These are phyloP conservation scores for Coenonympha glycerion DNA, from an alignment of 2,888 invertebrate genomes.

Conservation along the genomic window DNA sequence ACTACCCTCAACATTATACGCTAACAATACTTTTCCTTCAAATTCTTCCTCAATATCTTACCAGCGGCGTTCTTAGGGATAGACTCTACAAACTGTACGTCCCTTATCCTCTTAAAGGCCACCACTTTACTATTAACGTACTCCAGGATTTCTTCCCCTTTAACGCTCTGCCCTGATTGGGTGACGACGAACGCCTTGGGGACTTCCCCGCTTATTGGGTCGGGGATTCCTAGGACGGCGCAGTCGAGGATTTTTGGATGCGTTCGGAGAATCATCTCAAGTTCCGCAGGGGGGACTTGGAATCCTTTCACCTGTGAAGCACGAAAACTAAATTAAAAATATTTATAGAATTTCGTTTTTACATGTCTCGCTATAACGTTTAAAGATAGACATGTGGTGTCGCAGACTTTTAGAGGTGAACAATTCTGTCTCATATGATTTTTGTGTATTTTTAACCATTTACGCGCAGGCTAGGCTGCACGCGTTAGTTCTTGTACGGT, in stretches of 20 bases:
- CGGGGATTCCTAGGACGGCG: constrained; percentile 88
- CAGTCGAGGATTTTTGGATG: constrained; percentile 87
- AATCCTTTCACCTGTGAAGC: constrained; percentile 76
- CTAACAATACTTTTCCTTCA: constrained; percentile 65
- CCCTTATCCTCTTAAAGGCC: constrained; percentile 81
- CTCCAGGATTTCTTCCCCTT: constrained; percentile 77
- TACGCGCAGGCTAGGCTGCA: too few species aligned
- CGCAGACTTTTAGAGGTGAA: too few species aligned
- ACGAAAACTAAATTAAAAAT: neutral
- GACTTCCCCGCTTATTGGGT: constrained; percentile 82
- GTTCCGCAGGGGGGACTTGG: constrained; percentile 92
- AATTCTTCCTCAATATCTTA: constrained; percentile 82
- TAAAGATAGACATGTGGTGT: too few species aligned
- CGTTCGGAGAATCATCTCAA: constrained; percentile 83
- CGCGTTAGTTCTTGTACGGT: too few species aligned
- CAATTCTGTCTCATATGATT: too few species aligned
- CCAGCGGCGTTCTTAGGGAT: constrained; percentile 87
- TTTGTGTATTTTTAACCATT: too few species aligned
- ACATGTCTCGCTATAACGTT: too few species aligned
- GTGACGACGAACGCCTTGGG: constrained; percentile 84
- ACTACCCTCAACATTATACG: too few species aligned
- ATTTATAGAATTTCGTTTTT: too few species aligned
- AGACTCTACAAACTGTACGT: constrained; percentile 79
- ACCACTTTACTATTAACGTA: constrained; percentile 82
- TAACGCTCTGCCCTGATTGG: constrained; percentile 54